These are phyloP conservation scores for Asarcornis scutulata DNA, from an alignment of 2,113 vertebrate species.

Conservation along the genomic window DNA sequence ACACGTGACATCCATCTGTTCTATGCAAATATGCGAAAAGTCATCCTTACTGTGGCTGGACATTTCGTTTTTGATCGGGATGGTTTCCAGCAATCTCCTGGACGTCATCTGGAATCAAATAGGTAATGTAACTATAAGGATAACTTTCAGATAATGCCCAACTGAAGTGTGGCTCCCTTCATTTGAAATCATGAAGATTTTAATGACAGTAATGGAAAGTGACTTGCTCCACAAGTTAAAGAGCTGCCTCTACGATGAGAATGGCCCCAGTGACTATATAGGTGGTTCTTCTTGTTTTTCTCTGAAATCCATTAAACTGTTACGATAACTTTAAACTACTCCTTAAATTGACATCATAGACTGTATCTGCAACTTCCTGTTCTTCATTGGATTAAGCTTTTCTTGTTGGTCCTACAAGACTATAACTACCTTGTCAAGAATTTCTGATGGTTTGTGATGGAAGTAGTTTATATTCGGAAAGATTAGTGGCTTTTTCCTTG, in stretches of 20 bases:
- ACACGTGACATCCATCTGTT: conserved; percentile 88
- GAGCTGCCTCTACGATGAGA: neutral
- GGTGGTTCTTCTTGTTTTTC: neutral
- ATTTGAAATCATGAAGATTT: neutral
- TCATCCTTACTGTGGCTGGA: conserved; percentile 84
- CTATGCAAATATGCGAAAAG: conserved; percentile 86
- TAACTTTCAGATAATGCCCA: neutral
- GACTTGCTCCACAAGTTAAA: neutral
- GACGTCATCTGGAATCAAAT: conserved; percentile 37
- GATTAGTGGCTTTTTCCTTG: neutral
- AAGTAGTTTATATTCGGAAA: neutral
- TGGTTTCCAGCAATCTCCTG: conserved; percentile 45
- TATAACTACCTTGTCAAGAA: neutral
- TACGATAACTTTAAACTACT: neutral
- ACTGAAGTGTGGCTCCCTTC: neutral
- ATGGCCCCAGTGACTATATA: neutral
- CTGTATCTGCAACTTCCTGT: neutral
- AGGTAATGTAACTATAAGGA: conserved; percentile 74
- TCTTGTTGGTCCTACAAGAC: neutral
- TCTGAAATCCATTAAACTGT: neutral
- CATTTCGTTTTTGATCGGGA: conserved; percentile 31
- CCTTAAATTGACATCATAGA: neutral
- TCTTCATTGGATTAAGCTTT: neutral
- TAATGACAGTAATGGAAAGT: neutral
- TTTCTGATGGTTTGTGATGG: neutral